Percentiles rank a stretch among this genome's conserved stretches.
Evolutionary conservation across 2,888 invertebrate genomes (phyloP).

Genomic region (Epirrita christyi): DNA sequence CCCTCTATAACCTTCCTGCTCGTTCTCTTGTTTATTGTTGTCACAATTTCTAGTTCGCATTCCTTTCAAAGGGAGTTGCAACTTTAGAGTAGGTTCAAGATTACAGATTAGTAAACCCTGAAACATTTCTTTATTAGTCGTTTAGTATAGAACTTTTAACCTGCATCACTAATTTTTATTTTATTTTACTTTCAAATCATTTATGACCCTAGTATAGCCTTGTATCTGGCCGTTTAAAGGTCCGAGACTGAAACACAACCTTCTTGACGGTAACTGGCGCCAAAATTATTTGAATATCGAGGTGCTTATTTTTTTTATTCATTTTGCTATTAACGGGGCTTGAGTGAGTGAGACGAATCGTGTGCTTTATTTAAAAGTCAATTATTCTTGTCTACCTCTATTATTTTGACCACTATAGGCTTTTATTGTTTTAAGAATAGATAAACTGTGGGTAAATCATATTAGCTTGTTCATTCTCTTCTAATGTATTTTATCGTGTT

Average conservation of each 20-base stretch:
- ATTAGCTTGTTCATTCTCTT: slow-evolving; percentile 3
- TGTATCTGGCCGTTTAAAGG: slow-evolving; percentile 13
- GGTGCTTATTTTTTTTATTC: not conserved
- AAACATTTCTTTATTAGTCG: not conserved
- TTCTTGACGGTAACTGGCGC: slow-evolving; percentile 16
- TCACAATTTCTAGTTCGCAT: no score
- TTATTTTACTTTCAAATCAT: slow-evolving; percentile 8
- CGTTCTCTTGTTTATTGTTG: no score
- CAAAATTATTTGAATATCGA: slow-evolving; percentile 21
- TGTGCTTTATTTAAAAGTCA: not conserved
- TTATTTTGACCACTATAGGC: not conserved
- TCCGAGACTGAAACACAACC: slow-evolving; percentile 15
- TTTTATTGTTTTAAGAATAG: not conserved
- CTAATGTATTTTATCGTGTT: slow-evolving; percentile 11
- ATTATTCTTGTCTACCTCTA: not conserved
- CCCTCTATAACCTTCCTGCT: no score
- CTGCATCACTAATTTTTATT: not conserved
- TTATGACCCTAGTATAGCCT: slow-evolving; percentile 12
- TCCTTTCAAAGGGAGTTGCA: no score
- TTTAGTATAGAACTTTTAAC: not conserved
- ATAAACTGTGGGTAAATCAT: not conserved
- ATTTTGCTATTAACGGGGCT: not conserved
- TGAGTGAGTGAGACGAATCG: not conserved
- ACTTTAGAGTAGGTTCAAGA: no score
- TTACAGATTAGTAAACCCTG: not conserved